phyloP scores from a whole-genome alignment of 1,140 invertebrate genomes.

The Antheraea pernyi region DNA sequence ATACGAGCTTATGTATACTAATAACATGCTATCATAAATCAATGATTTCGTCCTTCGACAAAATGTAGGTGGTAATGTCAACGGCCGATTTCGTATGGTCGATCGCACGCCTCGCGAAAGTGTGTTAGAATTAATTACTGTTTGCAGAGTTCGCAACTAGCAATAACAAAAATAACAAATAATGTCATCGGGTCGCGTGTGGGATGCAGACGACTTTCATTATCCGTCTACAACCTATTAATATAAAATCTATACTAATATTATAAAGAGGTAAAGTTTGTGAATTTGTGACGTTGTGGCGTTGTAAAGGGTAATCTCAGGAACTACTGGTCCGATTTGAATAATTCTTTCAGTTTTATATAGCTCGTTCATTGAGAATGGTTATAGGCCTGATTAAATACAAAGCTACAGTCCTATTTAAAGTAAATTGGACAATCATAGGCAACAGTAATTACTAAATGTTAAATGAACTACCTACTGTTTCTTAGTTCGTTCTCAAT shows the following conservation, averaged over 20 bases:
- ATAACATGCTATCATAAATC: neutral
- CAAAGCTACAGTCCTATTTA: too few species aligned
- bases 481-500: too few species aligned
- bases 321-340: too few species aligned
- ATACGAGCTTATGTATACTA: slow-evolving; percentile 2
- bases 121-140: slow-evolving; percentile 69
- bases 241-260: neutral
- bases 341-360: too few species aligned
- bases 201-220: slow-evolving; percentile 34
- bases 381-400: too few species aligned
- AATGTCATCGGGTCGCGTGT: slow-evolving; percentile 65
- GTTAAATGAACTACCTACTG: too few species aligned
- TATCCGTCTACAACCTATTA: slow-evolving; percentile 42
- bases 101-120: slow-evolving; percentile 50
- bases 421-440: too few species aligned
- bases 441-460: too few species aligned
- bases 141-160: slow-evolving; percentile 52
- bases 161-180: slow-evolving; percentile 67
- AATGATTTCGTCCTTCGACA: slow-evolving; percentile 29
- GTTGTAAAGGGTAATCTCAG: too few species aligned
- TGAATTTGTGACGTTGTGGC: too few species aligned
- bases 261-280: too few species aligned
- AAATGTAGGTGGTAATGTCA: slow-evolving; percentile 55
- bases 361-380: too few species aligned
- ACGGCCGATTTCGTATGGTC: slow-evolving; percentile 44